Evolutionary conservation across 2,888 invertebrate genomes (phyloP), one percentile per base, ranked within the genome.

Genomic region (Ochropacha duplaris): DNA sequence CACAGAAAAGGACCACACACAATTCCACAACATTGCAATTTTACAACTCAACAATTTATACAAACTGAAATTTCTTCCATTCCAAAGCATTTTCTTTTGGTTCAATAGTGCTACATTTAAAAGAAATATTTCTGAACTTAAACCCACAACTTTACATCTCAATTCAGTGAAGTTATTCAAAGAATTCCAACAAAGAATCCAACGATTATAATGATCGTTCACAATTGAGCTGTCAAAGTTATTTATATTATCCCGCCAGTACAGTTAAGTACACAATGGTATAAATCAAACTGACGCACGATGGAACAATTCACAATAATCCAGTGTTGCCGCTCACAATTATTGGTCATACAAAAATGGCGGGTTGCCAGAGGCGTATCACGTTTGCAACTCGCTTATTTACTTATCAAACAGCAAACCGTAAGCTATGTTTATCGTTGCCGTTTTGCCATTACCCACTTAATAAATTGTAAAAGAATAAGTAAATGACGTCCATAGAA

Each of bases 221-320:
- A 79, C 86, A 83, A 87, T 87, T 83, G 85, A 84, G 74, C 78
- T 83, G 86, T 86, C 86, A 79, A 66, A 69, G 70, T 81, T 81
- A 84, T 83, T 84, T 81, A 84, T 80, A 75, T 65, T 71, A 74
- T 77, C 71, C 69, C 62, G 57, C 62, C 58, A 64, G 65, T 61
- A 58, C 58, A 56, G 62, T 54, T 76, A 79, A 67, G 70, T 62
- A 72, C 68, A 80, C 76, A 83, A 75, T 68, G 64, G 61, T 57
- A 77, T 83, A 81, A 83, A 84, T 84, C 84, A 82, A 70, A 64
- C 59, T 59, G 69, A 73, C 69, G 66, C 74, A 74, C 67, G 73
- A 69, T 69, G 62, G 62, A 62, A 69, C 73, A 63, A 73, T 83
- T 76, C 71, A 73, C 71, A 74, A 71, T 71, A 72, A 79, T 72